These are phyloP conservation scores for Mastigias papua DNA, from an alignment of 30 jellyfish, hydroid and myxozoan species.

Conservation along the genomic window DNA sequence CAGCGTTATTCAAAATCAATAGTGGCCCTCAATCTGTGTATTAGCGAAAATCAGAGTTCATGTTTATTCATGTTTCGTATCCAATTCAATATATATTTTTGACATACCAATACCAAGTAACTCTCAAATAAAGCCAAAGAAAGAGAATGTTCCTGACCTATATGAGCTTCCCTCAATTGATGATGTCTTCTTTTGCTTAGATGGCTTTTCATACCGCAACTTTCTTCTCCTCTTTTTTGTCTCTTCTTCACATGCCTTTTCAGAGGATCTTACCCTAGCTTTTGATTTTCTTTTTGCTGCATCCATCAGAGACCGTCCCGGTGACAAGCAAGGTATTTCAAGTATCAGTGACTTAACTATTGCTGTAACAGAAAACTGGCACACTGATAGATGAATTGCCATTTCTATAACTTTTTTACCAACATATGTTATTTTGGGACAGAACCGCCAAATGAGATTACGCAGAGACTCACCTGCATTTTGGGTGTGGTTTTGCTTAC, in stretches of 20 bases:
- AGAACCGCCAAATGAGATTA: conserved; percentile 14
- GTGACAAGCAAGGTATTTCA: not conserved
- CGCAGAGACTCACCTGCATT: conserved; percentile 23
- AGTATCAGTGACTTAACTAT: not conserved
- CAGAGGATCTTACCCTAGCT: not conserved
- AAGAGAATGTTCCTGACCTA: conserved; percentile 17
- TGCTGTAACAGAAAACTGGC: conserved; percentile 21
- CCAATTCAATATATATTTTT: too few species aligned
- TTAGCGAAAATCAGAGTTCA: too few species aligned
- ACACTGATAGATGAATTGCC: conserved; percentile 9
- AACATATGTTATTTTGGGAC: conserved; percentile 15
- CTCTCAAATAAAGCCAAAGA: not conserved
- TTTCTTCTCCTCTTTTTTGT: conserved; percentile 24
- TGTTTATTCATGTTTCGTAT: too few species aligned
- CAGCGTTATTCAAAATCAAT: too few species aligned
- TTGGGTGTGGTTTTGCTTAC: conserved; percentile 7
- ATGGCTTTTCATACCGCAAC: not conserved
- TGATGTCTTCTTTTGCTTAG: not conserved
- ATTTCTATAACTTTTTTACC: conserved; percentile 19
- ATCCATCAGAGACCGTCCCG: conserved; percentile 1
- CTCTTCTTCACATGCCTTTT: not conserved
- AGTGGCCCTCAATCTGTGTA: too few species aligned
- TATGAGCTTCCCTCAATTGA: conserved; percentile 16
- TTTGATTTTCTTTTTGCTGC: not conserved
- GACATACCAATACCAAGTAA: too few species aligned